Conservation (phyloP, 2,888 invertebrate genomes). For the Imbricaverruca yamaguchii region DNA sequence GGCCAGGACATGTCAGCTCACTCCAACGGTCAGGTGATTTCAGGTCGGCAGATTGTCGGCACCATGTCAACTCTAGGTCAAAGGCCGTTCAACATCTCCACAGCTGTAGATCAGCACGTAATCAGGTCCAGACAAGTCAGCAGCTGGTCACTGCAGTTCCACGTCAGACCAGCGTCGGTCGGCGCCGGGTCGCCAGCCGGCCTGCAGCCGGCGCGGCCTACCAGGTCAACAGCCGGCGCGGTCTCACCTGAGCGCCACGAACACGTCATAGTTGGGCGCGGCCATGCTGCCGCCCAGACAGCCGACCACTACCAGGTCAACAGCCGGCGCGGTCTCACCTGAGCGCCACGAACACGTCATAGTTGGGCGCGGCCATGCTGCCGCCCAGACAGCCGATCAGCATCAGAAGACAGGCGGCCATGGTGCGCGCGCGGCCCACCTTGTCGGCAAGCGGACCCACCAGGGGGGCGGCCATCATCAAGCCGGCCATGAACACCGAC, state of each 20-base stretch:
- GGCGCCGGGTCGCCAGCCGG: too few species aligned
- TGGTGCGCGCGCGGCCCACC: neutral
- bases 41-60: too few species aligned
- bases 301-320: neutral
- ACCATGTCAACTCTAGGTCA: too few species aligned
- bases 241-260: neutral
- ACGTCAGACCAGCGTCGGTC: too few species aligned
- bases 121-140: too few species aligned
- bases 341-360: neutral
- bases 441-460: neutral
- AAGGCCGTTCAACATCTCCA: too few species aligned
- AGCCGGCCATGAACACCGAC: slow-evolving; percentile 10
- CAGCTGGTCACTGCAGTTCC: too few species aligned
- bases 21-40: too few species aligned
- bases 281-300: slow-evolving; percentile 13
- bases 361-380: slow-evolving; percentile 11
- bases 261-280: neutral
- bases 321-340: neutral
- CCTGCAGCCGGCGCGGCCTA: neutral
- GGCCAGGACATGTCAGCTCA: too few species aligned
- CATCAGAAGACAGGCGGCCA: neutral
- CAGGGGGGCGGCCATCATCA: neutral
- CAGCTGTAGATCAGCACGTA: too few species aligned
- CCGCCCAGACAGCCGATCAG: neutral
- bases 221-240: too few species aligned